These are phyloP conservation scores for Phortica magna DNA, from an alignment of 2,888 invertebrate genomes.

Conservation along the genomic window DNA sequence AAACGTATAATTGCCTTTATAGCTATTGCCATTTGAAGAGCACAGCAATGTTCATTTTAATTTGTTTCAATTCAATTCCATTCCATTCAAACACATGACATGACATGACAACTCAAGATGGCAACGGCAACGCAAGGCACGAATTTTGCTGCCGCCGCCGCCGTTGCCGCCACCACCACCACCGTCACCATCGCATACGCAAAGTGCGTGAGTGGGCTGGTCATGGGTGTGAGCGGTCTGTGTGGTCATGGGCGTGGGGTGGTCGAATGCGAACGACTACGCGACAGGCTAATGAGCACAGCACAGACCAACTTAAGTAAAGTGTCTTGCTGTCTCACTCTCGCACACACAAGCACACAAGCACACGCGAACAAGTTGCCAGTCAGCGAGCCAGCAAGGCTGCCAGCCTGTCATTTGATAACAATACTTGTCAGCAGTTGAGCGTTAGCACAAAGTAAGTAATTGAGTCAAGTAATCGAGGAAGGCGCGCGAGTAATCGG, in stretches of 20 bases:
- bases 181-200: no score
- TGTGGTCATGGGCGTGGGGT: background rate
- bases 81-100: slow-evolving; percentile 48
- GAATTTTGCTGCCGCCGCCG: no score
- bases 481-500: slow-evolving; percentile 19
- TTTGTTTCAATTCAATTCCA: slow-evolving; percentile 61
- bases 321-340: background rate
- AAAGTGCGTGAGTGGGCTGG: no score
- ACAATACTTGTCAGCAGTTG: slow-evolving; percentile 47
- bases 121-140: no score
- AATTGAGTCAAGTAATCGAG: slow-evolving; percentile 56
- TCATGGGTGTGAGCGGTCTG: no score
- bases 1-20: slow-evolving; percentile 39
- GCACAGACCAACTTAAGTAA: background rate
- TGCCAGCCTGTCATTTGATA: background rate
- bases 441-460: slow-evolving; percentile 65
- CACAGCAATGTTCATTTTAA: slow-evolving; percentile 43
- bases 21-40: no score
- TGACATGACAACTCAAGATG: slow-evolving; percentile 51
- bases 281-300: slow-evolving; percentile 13
- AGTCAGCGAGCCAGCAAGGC: no score
- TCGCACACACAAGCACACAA: no score
- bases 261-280: background rate
- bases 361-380: no score
- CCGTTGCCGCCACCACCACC: no score